phyloP scores from a whole-genome alignment of 2,797 vertebrate genomes.

The Esox lucius region DNA sequence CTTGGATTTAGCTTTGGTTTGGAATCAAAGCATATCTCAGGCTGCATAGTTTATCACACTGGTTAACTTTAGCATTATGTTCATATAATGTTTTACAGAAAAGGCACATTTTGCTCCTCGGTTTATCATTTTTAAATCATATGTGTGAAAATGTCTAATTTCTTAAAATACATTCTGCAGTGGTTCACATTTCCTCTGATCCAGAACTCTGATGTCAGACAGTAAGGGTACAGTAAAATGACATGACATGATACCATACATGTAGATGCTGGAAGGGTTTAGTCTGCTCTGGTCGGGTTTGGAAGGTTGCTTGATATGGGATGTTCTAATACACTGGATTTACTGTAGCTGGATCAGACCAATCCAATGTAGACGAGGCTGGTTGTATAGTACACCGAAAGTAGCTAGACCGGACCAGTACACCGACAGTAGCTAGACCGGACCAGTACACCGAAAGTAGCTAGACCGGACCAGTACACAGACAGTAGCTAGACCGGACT shows the following conservation, averaged over 20 bases:
- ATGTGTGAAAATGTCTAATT: slow-evolving; percentile 50
- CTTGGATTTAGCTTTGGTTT: background rate
- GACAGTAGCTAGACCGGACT: no score
- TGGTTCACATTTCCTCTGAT: slow-evolving; percentile 49
- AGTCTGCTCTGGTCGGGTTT: background rate
- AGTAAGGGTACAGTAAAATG: slow-evolving; percentile 20
- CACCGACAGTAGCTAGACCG: no score
- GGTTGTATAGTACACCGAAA: no score
- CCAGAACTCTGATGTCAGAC: slow-evolving; percentile 36
- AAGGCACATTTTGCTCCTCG: slow-evolving; percentile 54
- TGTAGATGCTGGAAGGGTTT: background rate
- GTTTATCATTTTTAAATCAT: slow-evolving; percentile 55
- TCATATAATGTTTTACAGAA: slow-evolving; percentile 33
- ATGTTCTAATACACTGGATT: background rate
- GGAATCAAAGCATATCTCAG: no score
- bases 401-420: no score
- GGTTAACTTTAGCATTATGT: slow-evolving; percentile 17
- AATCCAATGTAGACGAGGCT: no score
- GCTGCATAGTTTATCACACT: no score
- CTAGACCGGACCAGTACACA: no score
- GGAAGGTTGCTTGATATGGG: background rate
- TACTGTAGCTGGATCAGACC: no score
- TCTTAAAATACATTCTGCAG: slow-evolving; percentile 24
- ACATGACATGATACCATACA: slow-evolving; percentile 38
- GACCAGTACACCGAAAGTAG: no score